These are phyloP conservation scores for Poeciliopsis paucimaculata DNA, from an alignment of 2,797 vertebrate species.

Conservation along the genomic window DNA sequence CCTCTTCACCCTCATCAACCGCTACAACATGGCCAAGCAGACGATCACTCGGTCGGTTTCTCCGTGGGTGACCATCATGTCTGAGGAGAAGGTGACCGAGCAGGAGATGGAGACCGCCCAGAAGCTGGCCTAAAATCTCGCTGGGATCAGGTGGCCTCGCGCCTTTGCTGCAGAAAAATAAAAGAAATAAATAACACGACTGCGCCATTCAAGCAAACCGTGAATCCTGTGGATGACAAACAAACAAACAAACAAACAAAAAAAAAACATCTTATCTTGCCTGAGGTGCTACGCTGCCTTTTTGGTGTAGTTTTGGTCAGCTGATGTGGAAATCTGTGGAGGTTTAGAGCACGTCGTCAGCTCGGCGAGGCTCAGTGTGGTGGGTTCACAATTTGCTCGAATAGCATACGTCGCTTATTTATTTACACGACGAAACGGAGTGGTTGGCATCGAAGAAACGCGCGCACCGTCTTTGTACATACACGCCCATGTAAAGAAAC, in stretches of 20 bases:
- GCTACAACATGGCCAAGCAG: slow-evolving; percentile 95
- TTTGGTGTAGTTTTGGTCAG: slow-evolving; percentile 57
- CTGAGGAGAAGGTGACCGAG: slow-evolving; percentile 93
- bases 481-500: slow-evolving; percentile 56
- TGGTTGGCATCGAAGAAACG: slow-evolving; percentile 48
- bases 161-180: slow-evolving; percentile 27
- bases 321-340: slow-evolving; percentile 49
- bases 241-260: neutral
- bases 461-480: slow-evolving; percentile 66
- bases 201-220: slow-evolving; percentile 77
- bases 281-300: slow-evolving; percentile 54
- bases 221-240: slow-evolving; percentile 50
- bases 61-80: slow-evolving; percentile 95
- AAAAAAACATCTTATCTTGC: slow-evolving; percentile 34
- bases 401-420: slow-evolving; percentile 75
- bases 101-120: slow-evolving; percentile 93
- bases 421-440: slow-evolving; percentile 59
- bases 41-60: slow-evolving; percentile 92
- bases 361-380: slow-evolving; percentile 31
- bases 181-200: slow-evolving; percentile 56
- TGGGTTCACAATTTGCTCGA: slow-evolving; percentile 72
- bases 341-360: slow-evolving; percentile 35
- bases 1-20: slow-evolving; percentile 94
- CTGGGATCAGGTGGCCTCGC: slow-evolving; percentile 33
- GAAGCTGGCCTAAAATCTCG: slow-evolving; percentile 86